Percentiles rank a stretch among this genome's conserved stretches.
phyloP scores from a whole-genome alignment of 2,797 vertebrate genomes.

The Benthosema pterotum region DNA sequence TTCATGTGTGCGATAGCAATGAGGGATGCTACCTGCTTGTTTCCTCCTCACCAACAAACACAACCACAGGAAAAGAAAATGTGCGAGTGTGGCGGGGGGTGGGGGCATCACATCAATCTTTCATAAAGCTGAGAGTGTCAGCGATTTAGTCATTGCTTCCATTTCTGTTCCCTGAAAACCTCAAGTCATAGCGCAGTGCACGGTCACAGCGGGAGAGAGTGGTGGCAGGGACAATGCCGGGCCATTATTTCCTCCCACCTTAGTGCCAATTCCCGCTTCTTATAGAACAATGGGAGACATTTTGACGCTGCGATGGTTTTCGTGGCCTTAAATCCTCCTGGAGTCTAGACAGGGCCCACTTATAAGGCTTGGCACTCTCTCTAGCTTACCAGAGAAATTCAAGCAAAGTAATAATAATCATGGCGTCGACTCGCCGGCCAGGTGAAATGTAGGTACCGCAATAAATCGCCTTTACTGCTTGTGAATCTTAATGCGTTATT shows the following conservation, averaged over 20 bases:
- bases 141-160: constrained; percentile 34
- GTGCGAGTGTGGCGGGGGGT: not conserved
- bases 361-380: not conserved
- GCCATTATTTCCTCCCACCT: constrained; percentile 29
- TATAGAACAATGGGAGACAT: constrained; percentile 7
- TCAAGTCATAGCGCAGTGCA: constrained; percentile 31
- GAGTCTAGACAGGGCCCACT: not conserved
- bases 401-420: constrained; percentile 10
- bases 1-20: constrained; percentile 29
- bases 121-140: constrained; percentile 38
- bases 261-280: constrained; percentile 31
- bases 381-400: not conserved
- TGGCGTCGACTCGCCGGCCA: too few species aligned
- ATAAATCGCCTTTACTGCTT: constrained; percentile 6
- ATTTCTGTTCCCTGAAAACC: constrained; percentile 27
- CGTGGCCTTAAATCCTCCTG: not conserved
- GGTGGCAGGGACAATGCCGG: constrained; percentile 16
- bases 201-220: not conserved
- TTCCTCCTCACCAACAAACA: constrained; percentile 19
- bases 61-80: constrained; percentile 17
- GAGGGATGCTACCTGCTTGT: constrained; percentile 35
- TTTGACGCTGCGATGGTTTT: not conserved
- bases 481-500: constrained; percentile 8
- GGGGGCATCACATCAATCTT: constrained; percentile 43
- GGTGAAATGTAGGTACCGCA: constrained; percentile 7